phyloP scores from a whole-genome alignment of 2,113 vertebrate species.

The Oncorhynchus kisutch region DNA sequence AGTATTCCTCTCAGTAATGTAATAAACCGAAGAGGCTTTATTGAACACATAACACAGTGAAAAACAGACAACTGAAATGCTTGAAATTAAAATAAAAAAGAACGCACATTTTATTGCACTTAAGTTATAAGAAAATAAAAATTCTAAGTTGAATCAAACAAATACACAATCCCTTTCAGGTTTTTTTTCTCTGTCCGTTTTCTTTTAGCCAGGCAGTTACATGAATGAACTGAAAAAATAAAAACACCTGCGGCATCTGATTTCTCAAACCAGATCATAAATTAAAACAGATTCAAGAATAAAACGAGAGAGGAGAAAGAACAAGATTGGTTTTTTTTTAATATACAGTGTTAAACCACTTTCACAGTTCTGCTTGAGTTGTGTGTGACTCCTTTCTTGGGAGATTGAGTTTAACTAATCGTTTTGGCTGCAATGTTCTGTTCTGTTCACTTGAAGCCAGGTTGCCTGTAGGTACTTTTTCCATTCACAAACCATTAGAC shows the following conservation, averaged over 20 bases:
- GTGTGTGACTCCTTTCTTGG: conserved; percentile 84
- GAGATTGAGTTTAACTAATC: conserved; percentile 87
- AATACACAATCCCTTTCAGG: conserved; percentile 99
- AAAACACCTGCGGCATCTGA: conserved; percentile 96
- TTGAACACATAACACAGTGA: conserved; percentile 74
- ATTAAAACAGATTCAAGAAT: conserved; percentile 78
- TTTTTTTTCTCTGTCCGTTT: conserved; percentile 90
- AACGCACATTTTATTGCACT: conserved; percentile 99
- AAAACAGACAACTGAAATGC: conserved; percentile 81
- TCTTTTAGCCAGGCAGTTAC: conserved; percentile 92
- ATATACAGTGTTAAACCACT: conserved; percentile 99
- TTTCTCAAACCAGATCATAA: conserved; percentile 99
- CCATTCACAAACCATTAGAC: conserved; percentile 58
- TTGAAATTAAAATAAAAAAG: conserved; percentile 95
- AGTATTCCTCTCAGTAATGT: conserved; percentile 38
- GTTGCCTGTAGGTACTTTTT: conserved; percentile 64
- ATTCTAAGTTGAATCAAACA: conserved; percentile 99
- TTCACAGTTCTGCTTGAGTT: conserved; percentile 99
- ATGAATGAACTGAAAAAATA: conserved; percentile 92
- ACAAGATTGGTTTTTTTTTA: conserved; percentile 83
- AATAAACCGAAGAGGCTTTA: conserved; percentile 69
- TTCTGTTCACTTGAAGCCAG: conserved; percentile 55
- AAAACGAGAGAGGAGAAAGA: conserved; percentile 78
- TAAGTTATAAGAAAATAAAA: conserved; percentile 99
- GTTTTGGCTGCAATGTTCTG: conserved; percentile 75